Conservation (phyloP, 1,140 invertebrate genomes). For the Thalassaphorura encarpata region DNA sequence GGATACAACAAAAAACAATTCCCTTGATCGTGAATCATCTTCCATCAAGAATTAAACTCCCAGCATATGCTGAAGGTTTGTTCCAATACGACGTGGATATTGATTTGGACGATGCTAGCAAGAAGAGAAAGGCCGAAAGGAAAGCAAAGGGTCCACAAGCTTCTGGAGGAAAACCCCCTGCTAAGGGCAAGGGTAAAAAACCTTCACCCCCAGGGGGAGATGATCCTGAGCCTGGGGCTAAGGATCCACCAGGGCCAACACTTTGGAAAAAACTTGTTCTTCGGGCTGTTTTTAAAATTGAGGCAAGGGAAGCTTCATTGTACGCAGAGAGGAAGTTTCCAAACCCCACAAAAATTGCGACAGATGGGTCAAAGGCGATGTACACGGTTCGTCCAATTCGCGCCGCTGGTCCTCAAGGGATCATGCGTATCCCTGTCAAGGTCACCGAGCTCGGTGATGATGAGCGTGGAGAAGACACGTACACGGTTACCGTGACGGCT, state of each 20-base stretch:
- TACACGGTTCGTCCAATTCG: background rate
- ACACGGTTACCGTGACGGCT: background rate
- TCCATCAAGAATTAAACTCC: background rate
- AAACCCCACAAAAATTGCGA: background rate
- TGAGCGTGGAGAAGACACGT: background rate
- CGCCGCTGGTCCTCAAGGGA: background rate
- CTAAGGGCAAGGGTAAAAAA: background rate
- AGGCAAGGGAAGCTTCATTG: background rate
- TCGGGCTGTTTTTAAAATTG: too few species aligned
- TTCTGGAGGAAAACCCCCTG: background rate
- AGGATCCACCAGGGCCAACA: background rate
- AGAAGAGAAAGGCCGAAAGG: background rate
- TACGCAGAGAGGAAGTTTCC: background rate
- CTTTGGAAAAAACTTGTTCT: background rate
- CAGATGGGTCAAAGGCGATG: background rate
- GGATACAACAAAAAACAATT: background rate
- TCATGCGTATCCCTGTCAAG: background rate
- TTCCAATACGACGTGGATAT: conserved; percentile 5
- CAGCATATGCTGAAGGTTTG: background rate
- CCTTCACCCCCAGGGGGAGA: background rate
- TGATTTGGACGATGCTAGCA: background rate
- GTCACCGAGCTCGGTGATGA: background rate
- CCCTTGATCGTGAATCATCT: background rate
- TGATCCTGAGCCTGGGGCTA: background rate
- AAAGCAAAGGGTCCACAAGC: background rate